Base-by-base conservation (phyloP, 2,113 vertebrate genomes). In the Podarcis raffonei region DNA sequence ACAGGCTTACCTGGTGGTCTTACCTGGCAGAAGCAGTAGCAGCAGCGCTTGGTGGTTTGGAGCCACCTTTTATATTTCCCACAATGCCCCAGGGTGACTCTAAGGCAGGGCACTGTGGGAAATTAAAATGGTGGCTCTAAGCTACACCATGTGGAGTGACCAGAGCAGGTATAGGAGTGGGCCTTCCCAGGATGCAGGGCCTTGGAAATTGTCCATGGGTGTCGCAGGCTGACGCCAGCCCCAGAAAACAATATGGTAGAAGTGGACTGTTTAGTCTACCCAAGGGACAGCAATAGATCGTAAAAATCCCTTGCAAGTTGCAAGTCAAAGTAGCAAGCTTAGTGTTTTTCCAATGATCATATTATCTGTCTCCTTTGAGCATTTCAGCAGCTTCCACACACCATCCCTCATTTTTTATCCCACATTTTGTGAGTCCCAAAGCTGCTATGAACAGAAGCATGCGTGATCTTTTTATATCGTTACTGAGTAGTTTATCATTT, bases 401-500 rank as follows among this genome's bases (percentile, higher is more conserved):
- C 4, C 22, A 76, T 1, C 5, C 59, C 32, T 59, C 22, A 32
- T 72, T 22, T 66, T 81, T 87, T n/a, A 81, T 72, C 53, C 22
- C 37, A 87, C 12, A 72, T 71, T 83, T 83, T 83, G 72, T 27
- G 39, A 77, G 30, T 69, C 81, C 72, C 72, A 68, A 30, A 77
- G 57, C 87, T 82, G 23, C 81, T 30, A 57, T 69, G 42, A 83
- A 88, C 37, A 66, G 66, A 87, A 81, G 72, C 48, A 25, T 27
- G 22, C 81, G 53, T 37, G 23, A 77, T 83, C 37, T 88, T 66
- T 66, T 86, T 78, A 39, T n/a, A 66, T 86, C 27, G 6, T 86
- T 48, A 66, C 16, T 78, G 75, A 37, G 75, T n/a, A 48, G 13
- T 86, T 78, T 79, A 68, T 86, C 75, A 86, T 78, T 79, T 78